A percentile compares a stretch with the other conserved stretches of the same genome.
Evolutionary conservation across 2,888 invertebrate species (phyloP).

Genomic region (Papilio demoleus): DNA sequence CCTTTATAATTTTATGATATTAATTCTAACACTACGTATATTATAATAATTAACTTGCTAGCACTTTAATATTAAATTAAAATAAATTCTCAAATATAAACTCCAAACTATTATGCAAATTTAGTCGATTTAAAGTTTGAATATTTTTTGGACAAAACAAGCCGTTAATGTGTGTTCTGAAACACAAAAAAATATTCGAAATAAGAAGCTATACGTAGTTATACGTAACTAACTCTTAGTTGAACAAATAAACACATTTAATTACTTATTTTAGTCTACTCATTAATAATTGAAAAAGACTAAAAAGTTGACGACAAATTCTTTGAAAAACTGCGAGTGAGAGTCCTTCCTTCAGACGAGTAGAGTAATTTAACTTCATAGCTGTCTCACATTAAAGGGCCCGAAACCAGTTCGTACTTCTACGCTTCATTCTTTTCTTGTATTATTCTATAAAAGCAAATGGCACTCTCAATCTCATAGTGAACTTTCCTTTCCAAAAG

Average conservation of each 20-base stretch:
- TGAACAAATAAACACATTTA: background rate
- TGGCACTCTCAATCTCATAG: background rate
- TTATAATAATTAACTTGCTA: too few species aligned
- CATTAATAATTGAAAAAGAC: background rate
- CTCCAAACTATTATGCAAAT: too few species aligned
- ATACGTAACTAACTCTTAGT: background rate
- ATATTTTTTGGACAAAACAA: too few species aligned
- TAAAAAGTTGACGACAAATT: background rate
- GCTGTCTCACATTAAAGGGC: background rate
- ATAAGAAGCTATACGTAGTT: background rate
- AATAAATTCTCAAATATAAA: too few species aligned
- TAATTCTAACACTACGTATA: too few species aligned
- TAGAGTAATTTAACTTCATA: too few species aligned
- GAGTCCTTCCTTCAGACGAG: background rate
- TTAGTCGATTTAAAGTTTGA: too few species aligned
- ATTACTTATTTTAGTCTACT: background rate
- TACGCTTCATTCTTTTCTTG: background rate
- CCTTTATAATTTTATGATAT: too few species aligned
- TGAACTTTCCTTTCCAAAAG: background rate
- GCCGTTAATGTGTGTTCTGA: too few species aligned
- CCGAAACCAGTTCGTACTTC: background rate
- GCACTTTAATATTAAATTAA: too few species aligned
- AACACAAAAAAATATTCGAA: too few species aligned
- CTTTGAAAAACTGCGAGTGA: too few species aligned
- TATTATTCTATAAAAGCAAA: background rate